phyloP scores from a whole-genome alignment of 37 sponge, comb jelly and placozoan genomes.

The Spongilla lacustris region DNA sequence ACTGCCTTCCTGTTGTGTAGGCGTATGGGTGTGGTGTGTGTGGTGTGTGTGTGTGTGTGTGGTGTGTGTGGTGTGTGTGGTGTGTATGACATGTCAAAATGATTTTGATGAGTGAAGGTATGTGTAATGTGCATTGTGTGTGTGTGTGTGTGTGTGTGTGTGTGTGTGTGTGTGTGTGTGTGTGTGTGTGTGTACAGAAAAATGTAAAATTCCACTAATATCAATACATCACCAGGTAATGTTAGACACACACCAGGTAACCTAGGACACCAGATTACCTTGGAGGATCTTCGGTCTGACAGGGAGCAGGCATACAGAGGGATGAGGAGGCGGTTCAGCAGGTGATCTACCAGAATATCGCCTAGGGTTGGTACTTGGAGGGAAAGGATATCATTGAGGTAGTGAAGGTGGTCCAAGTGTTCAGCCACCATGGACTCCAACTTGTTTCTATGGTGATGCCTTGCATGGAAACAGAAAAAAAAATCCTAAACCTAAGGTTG shows the following conservation, averaged over 20 bases:
- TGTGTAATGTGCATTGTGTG: background rate
- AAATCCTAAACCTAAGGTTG: too few relatives aligned
- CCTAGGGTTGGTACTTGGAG: constrained; percentile 71
- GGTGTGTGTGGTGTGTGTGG: background rate
- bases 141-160: too few relatives aligned
- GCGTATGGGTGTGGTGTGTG: background rate
- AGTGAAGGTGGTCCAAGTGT: constrained; percentile 95
- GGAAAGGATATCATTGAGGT: constrained; percentile 90
- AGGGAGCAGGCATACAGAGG: constrained; percentile 90
- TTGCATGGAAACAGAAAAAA: constrained; percentile 20
- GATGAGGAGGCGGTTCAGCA: constrained; percentile 85
- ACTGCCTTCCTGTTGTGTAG: constrained; percentile 37
- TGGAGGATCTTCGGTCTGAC: constrained; percentile 13
- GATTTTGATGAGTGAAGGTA: background rate
- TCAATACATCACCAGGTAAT: too few relatives aligned
- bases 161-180: too few relatives aligned
- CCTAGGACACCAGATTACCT: background rate
- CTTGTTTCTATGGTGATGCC: constrained; percentile 72
- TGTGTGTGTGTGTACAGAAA: too few relatives aligned
- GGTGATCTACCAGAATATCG: constrained; percentile 68
- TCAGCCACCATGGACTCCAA: constrained; percentile 88
- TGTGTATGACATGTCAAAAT: background rate
- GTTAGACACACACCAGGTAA: too few relatives aligned
- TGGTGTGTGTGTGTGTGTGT: background rate
- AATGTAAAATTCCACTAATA: too few relatives aligned